Conservation (phyloP, 2,113 vertebrate species). For the western clawed frog (Xenopus tropicalis) region DNA sequence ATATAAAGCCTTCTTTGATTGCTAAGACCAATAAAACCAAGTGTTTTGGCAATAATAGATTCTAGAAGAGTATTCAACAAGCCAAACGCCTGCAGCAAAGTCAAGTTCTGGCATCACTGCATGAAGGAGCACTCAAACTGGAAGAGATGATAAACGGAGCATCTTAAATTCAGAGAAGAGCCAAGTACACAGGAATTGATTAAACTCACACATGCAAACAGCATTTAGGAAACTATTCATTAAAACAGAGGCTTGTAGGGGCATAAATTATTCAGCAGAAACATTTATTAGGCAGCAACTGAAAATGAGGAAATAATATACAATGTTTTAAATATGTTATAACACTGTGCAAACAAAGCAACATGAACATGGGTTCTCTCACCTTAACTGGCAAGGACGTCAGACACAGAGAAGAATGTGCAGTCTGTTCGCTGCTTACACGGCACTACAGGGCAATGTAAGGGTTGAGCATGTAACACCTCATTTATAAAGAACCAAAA, state of each 20-base stretch:
- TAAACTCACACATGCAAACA: conserved; percentile 32
- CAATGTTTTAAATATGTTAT: conserved; percentile 2
- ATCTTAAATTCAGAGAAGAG: conserved; percentile 13
- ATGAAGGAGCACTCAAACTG: conserved; percentile 28
- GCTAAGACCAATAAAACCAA: conserved; percentile 3
- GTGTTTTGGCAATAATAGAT: conserved; percentile 2
- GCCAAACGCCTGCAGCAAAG: conserved; percentile 17
- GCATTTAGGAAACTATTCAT: conserved; percentile 40
- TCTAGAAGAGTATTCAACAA: conserved; percentile 14
- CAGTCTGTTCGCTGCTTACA: too few species aligned
- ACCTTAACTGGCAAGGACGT: neutral
- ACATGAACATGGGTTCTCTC: neutral
- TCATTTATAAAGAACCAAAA: too few species aligned
- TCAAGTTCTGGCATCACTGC: conserved; percentile 33
- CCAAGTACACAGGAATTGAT: conserved; percentile 25
- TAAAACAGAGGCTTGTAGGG: conserved; percentile 20
- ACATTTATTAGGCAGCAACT: conserved; percentile 9
- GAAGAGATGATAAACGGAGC: conserved; percentile 32
- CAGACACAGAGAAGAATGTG: too few species aligned
- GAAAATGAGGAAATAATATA: neutral
- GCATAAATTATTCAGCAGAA: conserved; percentile 20
- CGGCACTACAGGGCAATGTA: too few species aligned
- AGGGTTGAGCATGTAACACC: too few species aligned
- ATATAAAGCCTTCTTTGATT: too few species aligned
- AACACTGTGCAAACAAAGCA: neutral